These are phyloP conservation scores for Lasius fuliginosus DNA, from an alignment of 2,888 invertebrate species.

Conservation along the genomic window DNA sequence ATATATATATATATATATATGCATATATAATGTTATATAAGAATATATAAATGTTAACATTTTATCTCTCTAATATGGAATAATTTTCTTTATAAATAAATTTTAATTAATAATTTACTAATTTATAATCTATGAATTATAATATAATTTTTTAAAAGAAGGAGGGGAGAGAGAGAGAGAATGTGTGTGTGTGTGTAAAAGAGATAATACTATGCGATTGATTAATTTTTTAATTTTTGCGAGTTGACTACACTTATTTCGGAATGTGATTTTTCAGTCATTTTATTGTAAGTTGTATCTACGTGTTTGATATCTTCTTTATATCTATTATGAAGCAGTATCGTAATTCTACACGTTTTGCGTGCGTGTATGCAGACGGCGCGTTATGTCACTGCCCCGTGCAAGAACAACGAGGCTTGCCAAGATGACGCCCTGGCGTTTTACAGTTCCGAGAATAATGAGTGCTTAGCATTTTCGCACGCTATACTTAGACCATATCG, in stretches of 20 bases:
- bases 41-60: not conserved
- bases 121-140: not conserved
- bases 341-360: constrained; percentile 18
- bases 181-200: not conserved
- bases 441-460: constrained; percentile 53
- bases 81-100: not conserved
- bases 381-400: constrained; percentile 79
- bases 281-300: not conserved
- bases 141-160: not conserved
- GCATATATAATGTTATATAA: not conserved
- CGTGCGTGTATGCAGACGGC: constrained; percentile 62
- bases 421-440: constrained; percentile 47
- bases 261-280: not conserved
- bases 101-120: not conserved
- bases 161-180: not conserved
- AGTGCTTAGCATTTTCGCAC: constrained; percentile 47
- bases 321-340: not conserved
- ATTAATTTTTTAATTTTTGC: not conserved
- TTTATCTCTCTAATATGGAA: not conserved
- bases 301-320: not conserved
- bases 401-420: constrained; percentile 43
- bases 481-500: constrained; percentile 34
- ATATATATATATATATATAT: no score
- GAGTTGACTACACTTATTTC: not conserved
- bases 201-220: not conserved